Evolutionary conservation across 2,888 invertebrate genomes (phyloP), one percentile per base, ranked within the genome.

Genomic region (Thera obeliscata): DNA sequence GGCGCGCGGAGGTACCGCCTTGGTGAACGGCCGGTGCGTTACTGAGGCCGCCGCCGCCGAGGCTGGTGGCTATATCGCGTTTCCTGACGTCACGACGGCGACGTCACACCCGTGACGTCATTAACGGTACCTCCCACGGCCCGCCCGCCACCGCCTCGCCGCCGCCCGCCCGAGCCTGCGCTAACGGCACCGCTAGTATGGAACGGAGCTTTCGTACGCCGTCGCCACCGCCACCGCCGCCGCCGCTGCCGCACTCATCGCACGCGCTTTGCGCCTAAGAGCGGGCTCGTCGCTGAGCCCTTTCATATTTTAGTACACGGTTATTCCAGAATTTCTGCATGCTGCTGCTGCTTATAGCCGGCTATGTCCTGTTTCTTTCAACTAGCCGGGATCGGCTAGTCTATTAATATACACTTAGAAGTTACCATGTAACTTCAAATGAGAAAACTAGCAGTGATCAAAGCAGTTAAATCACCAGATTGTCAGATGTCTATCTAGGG

Each of bases 41-140:
- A 94, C 94, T 94, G 93, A 94, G 92, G 93, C 92, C 92, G 91
- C 90, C 92, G 91, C 89, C 91, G 89, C 88, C 84, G 90, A 90
- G 89, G 85, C 90, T 88, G 89, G 89, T 89, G 91, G 88, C 93
- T 94, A 93, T 94, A 94, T 94, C 93, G 90, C 93, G 86, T 80
- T 81, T 83, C 78, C 89, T 94, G 94, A 94, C 94, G 94, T 94
- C 94, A 94, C 88, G 76, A 78, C 78, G 75, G 82, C 81, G 87
- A 92, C 93, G 92, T 93, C 92, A 93, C 85, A 67, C 76, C 75
- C 70, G 86, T 81, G 87, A 92, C 92, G 93, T 92, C 92, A 92
- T 90, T 93, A 93, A 93, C 93, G 93, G 94, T 91, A 93, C 93
- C 92, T 92, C 92, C 92, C 92, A 93, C 92, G 89, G 89, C 82